Evolutionary conservation across 2,797 vertebrate genomes (phyloP), one percentile per base, ranked within the genome.

Genomic region (Loris lydekkerianus): DNA sequence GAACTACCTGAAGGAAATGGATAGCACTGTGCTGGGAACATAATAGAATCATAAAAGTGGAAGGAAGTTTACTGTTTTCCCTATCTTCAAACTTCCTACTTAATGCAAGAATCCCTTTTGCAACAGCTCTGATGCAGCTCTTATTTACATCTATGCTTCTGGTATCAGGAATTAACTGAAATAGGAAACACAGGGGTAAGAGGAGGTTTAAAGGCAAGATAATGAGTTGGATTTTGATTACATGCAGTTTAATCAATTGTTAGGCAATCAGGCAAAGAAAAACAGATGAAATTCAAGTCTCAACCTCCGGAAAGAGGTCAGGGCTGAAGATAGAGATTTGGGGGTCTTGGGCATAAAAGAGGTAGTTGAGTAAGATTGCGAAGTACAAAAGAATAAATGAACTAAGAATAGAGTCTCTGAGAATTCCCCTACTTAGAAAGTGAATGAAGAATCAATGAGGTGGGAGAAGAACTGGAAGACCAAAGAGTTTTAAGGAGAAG

Each of bases 271-370:
- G 65, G 13, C 73, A 67, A 60, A 96, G 82, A 94, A 37, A 94
- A 92, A 95, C 20, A 95, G 25, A 78, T 93, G 89, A 96, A 96
- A 95, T 75, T 76, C 91, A 96, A 90, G 77, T 96, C 73, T 86
- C 72, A 81, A 77, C 83, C 84, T 94, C 21, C 86, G 73, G 69
- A 78, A 72, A 93, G 80, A 96, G 87, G 84, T 89, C 90, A 95
- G 53, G 29, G 60, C 89, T 86, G 29, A 96, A 95, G 91, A 91
- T 77, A 95, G 76, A 92, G 53, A 72, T 65, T 95, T 83, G 67
- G 34, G 76, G 93, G n/a, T 95, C 86, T 89, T 92, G 60, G 69
- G 43, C 25, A 81, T 75, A 21, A 43, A 95, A 67, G 21, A 89
- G 69, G 43, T 81, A 60, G 65, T 58, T 95, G 72, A 96, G 84